Evolutionary conservation across 2,113 vertebrate genomes (phyloP), one percentile per base, ranked within the genome.

Genomic region (Takifugu flavidus): DNA sequence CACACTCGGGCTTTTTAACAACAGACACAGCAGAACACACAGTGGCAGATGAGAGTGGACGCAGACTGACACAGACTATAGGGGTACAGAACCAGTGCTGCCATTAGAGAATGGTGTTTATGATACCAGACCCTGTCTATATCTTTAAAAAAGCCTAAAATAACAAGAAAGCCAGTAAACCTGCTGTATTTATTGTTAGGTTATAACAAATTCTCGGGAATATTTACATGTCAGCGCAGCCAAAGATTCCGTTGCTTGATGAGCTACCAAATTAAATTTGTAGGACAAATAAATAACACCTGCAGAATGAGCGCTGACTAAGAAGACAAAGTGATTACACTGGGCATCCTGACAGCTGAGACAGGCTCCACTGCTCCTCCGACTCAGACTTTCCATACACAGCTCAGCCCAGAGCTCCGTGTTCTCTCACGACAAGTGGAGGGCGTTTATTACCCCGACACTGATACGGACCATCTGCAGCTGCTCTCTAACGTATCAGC

Each of bases 221-320:
- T 3, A 6, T 31, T 31, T 31, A 6, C 5, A 31, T 31, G 29
- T 31, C 29, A 31, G 7, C 2, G 29, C 7, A 31, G 29, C 29
- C 29, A 31, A 60, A 65, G 53, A 70, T 56, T 55, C 31, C 6
- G 63, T 25, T 31, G 29, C 4, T 4, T 31, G 29, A 4, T 31
- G 29, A 31, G 29, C 29, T 31, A 31, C 29, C 2, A 31, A 31
- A 31, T 31, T 20, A 20, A 6, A 31, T 31, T 31, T 31, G 29
- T 56, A 27, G 60, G 44, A 56, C 85, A 80, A 74, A 85, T 86
- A 83, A 83, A 68, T 80, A 89, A 90, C 78, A 89, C 83, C 82
- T 84, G 83, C 75, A 58, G 82, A 80, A 83, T n/a, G 56, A 70
- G 72, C 61, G 61, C 61, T 82, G 77, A 70, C 72, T 67, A 65